Base-by-base conservation (phyloP, 2,797 vertebrate genomes). In the Myripristis jacobus region DNA sequence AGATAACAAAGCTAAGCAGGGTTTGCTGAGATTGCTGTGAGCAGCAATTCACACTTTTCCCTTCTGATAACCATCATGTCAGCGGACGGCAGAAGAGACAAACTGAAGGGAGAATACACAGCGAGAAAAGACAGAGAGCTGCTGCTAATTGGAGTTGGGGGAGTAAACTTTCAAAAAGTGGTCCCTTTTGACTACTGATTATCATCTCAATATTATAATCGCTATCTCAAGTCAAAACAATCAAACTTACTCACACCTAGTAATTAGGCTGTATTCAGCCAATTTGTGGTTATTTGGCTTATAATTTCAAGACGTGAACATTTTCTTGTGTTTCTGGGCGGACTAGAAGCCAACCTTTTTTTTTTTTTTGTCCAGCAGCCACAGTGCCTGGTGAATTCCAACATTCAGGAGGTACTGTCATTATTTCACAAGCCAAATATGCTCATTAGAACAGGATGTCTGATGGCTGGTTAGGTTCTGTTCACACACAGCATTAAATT, bases 31-130 rank as follows among this genome's bases (percentile, higher is more conserved):
- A 80, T 51, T 55, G 76, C 87, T 81, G 69, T 55, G 64, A 82
- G 85, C 61, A 60, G 87, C 85, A 89, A 89, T 91, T 92, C 85
- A 88, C 89, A 91, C 89, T 82, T 87, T 85, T 87, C 86, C 81
- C 66, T 70, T 91, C 69, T 72, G 83, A 91, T 91, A 87, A 89
- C 66, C 86, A 69, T 90, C 84, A 88, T 74, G 79, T 55, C 29
- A 46, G 79, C 88, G 81, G 88, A 75, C 57, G 27, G 68, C 19
- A 63, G 52, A 81, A 48, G 52, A 77, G 65, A 51, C 54, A 19
- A 59, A 57, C 61, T 29, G 75, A 75, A 54, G 44, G 75, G 59
- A 70, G 70, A 79, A 72, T 57, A 63, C 69, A 36, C 70, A 83
- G 24, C 69, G 75, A 81, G 73, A 78, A 84, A 81, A 73, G 58